A percentile compares a stretch with the other conserved stretches of the same genome.
Conservation (phyloP, 1,140 invertebrate genomes). For the Diploscapter pachys region DNA sequence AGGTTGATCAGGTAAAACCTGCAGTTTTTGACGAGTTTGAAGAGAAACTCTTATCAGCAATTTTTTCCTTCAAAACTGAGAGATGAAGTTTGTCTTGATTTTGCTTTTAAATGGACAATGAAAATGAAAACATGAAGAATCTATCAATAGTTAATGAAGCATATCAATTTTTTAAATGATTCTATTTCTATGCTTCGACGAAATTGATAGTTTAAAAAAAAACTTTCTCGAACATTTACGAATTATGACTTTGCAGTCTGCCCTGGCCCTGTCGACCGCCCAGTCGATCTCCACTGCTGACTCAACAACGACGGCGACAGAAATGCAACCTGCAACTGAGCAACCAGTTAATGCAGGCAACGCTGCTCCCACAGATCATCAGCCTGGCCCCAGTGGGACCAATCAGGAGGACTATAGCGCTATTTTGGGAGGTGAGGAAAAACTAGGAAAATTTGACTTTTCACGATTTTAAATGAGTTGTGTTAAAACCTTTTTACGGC, state of each 20-base stretch:
- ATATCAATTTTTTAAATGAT: too few species aligned
- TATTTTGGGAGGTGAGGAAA: constrained; percentile 23
- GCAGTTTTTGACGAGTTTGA: constrained; percentile 10
- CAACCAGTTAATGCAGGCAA: constrained; percentile 11
- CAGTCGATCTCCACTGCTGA: background rate
- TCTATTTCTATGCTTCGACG: too few species aligned
- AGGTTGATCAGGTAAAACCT: background rate
- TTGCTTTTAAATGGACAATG: background rate
- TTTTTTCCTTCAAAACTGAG: constrained; percentile 9
- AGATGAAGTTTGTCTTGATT: constrained; percentile 1
- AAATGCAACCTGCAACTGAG: constrained; percentile 2
- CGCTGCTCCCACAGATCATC: background rate
- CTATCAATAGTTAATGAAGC: too few species aligned
- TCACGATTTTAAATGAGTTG: too few species aligned
- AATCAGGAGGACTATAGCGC: constrained; percentile 25
- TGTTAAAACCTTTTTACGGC: too few species aligned
- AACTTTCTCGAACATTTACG: too few species aligned
- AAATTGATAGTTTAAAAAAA: too few species aligned
- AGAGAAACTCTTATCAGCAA: constrained; percentile 4
- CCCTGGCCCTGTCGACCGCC: too few species aligned
- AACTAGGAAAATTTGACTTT: background rate
- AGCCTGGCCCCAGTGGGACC: background rate
- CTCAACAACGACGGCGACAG: constrained; percentile 11
- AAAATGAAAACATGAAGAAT: too few species aligned
- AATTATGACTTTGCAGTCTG: too few species aligned